Evolutionary conservation across 35 echinoderm and acorn worm species (phyloP).

Genomic region (Heliocidaris tuberculata): DNA sequence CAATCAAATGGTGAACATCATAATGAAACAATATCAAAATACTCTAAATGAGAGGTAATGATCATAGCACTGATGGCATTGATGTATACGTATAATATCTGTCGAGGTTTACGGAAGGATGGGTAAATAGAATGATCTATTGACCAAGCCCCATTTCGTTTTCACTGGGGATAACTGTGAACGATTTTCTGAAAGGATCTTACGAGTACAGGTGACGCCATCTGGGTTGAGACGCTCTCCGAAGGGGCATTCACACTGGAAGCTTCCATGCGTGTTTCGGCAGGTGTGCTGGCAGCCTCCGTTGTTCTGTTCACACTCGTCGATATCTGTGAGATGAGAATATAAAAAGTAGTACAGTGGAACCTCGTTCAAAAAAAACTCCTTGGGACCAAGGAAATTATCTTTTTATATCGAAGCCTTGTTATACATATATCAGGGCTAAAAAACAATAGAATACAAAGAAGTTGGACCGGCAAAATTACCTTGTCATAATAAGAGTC

Average conservation of each 20-base stretch:
- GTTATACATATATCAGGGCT: too few relatives aligned
- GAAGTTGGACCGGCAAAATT: too few relatives aligned
- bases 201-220: conserved; percentile 81
- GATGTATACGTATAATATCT: background rate
- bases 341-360: background rate
- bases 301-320: conserved; percentile 64
- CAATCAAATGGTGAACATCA: background rate
- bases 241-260: conserved; percentile 59
- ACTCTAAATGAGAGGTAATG: background rate
- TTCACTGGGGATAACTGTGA: background rate
- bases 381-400: too few relatives aligned
- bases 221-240: conserved; percentile 78
- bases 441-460: too few relatives aligned
- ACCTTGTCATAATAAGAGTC: too few relatives aligned
- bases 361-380: too few relatives aligned
- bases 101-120: background rate
- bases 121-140: background rate
- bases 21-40: background rate
- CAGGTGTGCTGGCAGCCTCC: conserved; percentile 72
- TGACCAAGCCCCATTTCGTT: background rate
- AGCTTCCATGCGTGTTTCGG: conserved; percentile 60
- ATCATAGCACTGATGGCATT: background rate
- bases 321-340: conserved; percentile 52
- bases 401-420: too few relatives aligned
- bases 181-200: conserved; percentile 30